A percentile compares a stretch with the other conserved stretches of the same genome.
These are phyloP conservation scores for Gorsachius goisagi DNA, from an alignment of 2,113 vertebrate genomes.

Conservation along the genomic window DNA sequence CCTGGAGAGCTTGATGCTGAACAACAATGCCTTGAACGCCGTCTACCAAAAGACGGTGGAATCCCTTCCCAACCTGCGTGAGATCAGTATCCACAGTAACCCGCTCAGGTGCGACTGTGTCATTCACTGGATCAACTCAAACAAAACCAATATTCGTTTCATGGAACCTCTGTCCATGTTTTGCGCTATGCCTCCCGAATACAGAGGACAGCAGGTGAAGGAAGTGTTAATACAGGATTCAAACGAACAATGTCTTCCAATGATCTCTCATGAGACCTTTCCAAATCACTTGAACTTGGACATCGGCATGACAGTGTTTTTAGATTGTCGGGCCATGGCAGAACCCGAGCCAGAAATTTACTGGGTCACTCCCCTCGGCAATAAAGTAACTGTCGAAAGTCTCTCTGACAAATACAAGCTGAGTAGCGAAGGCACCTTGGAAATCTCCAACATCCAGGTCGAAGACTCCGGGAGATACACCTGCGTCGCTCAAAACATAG, in stretches of 20 bases:
- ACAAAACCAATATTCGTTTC: slow-evolving; percentile 92
- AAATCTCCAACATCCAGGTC: slow-evolving; percentile 84
- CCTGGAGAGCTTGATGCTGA: slow-evolving; percentile 96
- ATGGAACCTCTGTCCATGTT: slow-evolving; percentile 97
- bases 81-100: slow-evolving; percentile 97
- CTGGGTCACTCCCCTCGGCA: slow-evolving; percentile 95
- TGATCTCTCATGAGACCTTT: slow-evolving; percentile 92
- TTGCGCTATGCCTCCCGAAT: slow-evolving; percentile 89
- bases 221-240: slow-evolving; percentile 85
- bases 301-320: slow-evolving; percentile 81
- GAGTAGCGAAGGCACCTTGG: slow-evolving; percentile 87
- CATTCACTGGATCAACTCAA: slow-evolving; percentile 93
- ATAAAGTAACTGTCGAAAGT: slow-evolving; percentile 87
- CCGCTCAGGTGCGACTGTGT: slow-evolving; percentile 95
- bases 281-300: slow-evolving; percentile 89
- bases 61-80: slow-evolving; percentile 90
- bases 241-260: slow-evolving; percentile 89
- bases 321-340: slow-evolving; percentile 95
- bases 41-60: slow-evolving; percentile 91
- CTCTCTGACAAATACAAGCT: slow-evolving; percentile 89
- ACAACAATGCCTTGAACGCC: slow-evolving; percentile 93
- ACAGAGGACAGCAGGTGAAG: slow-evolving; percentile 86
- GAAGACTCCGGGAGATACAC: slow-evolving; percentile 95
- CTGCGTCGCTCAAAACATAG: slow-evolving; percentile 92
- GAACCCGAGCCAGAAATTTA: slow-evolving; percentile 97